phyloP scores from a whole-genome alignment of 1,140 invertebrate genomes.

The Acromyrmex heyeri region DNA sequence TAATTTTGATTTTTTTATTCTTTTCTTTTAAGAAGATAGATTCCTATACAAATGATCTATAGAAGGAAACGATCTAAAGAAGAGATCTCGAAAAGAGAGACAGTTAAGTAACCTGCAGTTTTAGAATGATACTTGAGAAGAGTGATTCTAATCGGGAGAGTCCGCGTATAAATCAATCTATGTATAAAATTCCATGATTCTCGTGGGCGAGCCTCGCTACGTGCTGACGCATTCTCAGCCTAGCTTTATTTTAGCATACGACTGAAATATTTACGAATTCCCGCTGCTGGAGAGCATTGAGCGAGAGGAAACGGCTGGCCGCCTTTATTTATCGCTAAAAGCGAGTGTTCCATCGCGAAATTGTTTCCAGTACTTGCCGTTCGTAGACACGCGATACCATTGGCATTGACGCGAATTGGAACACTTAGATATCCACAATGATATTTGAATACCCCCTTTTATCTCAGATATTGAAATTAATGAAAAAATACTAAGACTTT shows the following conservation, averaged over 20 bases:
- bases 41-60: not conserved
- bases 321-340: constrained; percentile 33
- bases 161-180: constrained; percentile 19
- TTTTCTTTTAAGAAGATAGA: not conserved
- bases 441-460: not conserved
- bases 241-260: constrained; percentile 74
- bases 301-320: not conserved
- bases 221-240: constrained; percentile 60
- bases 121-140: not conserved
- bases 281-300: constrained; percentile 48
- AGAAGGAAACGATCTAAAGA: not conserved
- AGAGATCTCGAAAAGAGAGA: not conserved
- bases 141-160: not conserved
- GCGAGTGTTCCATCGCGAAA: not conserved
- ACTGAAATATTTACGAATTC: constrained; percentile 76
- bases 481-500: not conserved
- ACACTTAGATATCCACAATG: not conserved
- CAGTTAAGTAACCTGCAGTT: not conserved
- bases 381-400: not conserved
- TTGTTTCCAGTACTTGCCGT: constrained; percentile 11
- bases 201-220: constrained; percentile 34
- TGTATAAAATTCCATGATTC: constrained; percentile 63
- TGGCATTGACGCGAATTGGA: not conserved
- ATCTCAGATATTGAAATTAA: not conserved
- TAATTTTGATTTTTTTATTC: not conserved